Conservation (phyloP, 2,888 invertebrate genomes). For the Drosophila mulleri region DNA sequence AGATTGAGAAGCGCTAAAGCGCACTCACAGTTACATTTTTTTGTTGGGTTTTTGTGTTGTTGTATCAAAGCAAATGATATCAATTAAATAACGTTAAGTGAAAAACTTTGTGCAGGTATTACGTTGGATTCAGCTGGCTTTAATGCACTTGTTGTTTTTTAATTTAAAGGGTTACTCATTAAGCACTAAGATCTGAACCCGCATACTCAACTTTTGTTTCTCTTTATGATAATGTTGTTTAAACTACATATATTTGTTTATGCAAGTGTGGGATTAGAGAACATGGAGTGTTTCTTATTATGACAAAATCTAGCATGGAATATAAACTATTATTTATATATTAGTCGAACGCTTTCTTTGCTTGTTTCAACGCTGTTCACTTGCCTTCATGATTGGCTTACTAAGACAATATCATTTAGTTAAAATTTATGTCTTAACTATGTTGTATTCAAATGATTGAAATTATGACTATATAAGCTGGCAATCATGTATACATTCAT, state of each 20-base stretch:
- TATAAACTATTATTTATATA: background rate
- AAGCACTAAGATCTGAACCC: background rate
- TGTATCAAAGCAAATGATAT: constrained; percentile 34
- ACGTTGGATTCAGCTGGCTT: background rate
- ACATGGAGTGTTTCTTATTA: background rate
- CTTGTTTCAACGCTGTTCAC: too few species aligned
- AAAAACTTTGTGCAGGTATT: constrained; percentile 8
- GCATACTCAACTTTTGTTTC: background rate
- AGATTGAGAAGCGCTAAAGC: constrained; percentile 42
- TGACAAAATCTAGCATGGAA: background rate
- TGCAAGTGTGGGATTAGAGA: background rate
- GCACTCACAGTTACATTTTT: constrained; percentile 18
- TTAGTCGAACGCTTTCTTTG: too few species aligned
- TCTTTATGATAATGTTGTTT: background rate
- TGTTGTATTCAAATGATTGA: background rate
- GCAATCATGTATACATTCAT: background rate
- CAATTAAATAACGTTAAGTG: constrained; percentile 31
- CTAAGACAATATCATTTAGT: background rate
- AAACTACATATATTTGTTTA: background rate
- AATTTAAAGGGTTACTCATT: background rate
- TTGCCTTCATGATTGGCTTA: background rate
- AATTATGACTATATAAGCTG: background rate
- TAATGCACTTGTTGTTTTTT: constrained; percentile 4
- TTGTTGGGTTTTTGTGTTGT: background rate
- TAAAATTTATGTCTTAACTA: background rate